These are phyloP conservation scores for Clostera curtula DNA, from an alignment of 2,888 invertebrate species.

Conservation along the genomic window DNA sequence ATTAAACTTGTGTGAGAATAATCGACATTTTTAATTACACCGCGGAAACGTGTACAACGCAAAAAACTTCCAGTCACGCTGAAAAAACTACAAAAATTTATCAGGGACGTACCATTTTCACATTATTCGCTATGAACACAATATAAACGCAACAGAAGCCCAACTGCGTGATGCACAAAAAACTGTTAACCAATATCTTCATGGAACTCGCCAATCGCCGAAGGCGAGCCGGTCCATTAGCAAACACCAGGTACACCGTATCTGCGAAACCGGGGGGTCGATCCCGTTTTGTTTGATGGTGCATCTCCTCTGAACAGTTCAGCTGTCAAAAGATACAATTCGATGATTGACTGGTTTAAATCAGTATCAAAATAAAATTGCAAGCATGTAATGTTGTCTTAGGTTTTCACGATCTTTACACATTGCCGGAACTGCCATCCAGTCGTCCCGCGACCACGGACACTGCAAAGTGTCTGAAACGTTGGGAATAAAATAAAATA, in stretches of 20 bases:
- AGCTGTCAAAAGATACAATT: conserved; percentile 59
- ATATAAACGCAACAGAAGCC: conserved; percentile 99
- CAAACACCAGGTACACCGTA: conserved; percentile 88
- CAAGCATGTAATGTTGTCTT: no score
- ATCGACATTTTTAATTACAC: no score
- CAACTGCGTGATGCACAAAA: conserved; percentile 95
- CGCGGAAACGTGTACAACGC: no score
- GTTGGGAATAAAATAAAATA: no score
- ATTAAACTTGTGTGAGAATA: no score
- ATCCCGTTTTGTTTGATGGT: conserved; percentile 69
- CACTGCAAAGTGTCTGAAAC: no score
- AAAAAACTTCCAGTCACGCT: no score
- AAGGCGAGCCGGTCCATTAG: conserved; percentile 80
- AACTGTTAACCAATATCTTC: conserved; percentile 85
- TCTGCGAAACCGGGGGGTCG: conserved; percentile 84
- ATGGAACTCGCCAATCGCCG: conserved; percentile 77
- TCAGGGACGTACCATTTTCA: conserved; percentile 78
- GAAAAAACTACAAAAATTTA: conserved; percentile 4
- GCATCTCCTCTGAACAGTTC: conserved; percentile 81
- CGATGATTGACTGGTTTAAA: no score
- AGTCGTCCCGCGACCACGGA: no score
- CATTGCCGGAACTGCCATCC: no score
- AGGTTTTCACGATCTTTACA: no score
- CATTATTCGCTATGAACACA: conserved; percentile 92
- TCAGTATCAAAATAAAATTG: no score